Evolutionary conservation across 1,140 invertebrate species (phyloP), one percentile per base, ranked within the genome.

Genomic region (Camponotus vicinus): DNA sequence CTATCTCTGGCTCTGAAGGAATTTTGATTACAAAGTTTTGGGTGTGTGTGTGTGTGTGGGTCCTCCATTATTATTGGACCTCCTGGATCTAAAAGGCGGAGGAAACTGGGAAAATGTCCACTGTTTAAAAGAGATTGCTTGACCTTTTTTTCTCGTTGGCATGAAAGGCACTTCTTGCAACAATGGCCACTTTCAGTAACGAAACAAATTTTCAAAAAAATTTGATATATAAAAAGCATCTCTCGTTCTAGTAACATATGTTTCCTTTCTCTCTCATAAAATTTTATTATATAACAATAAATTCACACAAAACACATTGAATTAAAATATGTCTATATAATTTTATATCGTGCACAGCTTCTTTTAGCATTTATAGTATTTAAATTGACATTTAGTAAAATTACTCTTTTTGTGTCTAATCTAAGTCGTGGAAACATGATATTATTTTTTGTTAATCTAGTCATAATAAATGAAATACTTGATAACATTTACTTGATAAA

Each of bases 281-380:
- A 77, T 3, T 45, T 77, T 8, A 57, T 75, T 64, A 77, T 64
- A 45, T 63, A 34, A 9, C 8, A 32, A 32, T 63, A 64, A 77
- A 64, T 77, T 61, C 5, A 42, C 21, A 42, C 4, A 57, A 55
- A 4, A 18, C 18, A 52, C 13, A 52, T 40, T 57, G 34, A 5
- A 37, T 75, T 13, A 59, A 64, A 27, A 34, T 1, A 32, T 52
- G 4, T 59, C 6, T 27, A 27, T 49, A 4, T 18, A 2, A 78
- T 45, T 78, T 78, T 9, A 21, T 15, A 42, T 64, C 9, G n/a
- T 18, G 9, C 2, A 2, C 32, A 49, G 18, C 8, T 55, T 13
- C 21, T 59, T 61, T 61, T 57, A 0, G 32, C 1, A 34, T 45
- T 45, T 66, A 11, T 11, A 67, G 34, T 52, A 67, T 64, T 64